Conservation (phyloP, 2,888 invertebrate genomes). For the Zaprionus obscuricornis region DNA sequence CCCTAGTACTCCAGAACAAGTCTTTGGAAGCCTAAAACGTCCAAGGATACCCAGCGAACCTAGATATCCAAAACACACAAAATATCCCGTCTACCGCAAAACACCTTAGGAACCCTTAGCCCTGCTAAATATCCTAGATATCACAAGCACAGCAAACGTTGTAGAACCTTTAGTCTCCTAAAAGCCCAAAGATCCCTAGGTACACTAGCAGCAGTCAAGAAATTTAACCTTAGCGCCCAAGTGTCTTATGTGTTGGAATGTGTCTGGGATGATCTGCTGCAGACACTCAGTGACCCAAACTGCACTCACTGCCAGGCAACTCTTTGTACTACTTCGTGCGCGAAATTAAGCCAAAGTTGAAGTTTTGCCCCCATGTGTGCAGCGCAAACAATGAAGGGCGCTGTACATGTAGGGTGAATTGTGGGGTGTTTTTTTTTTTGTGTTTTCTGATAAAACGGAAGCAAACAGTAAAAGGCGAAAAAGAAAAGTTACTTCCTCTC, state of each 20-base stretch:
- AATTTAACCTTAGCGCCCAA: conserved; percentile 76
- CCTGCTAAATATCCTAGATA: too few relatives aligned
- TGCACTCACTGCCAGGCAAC: neutral
- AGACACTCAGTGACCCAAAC: conserved; percentile 30
- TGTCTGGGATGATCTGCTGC: conserved; percentile 51
- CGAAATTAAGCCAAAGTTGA: conserved; percentile 76
- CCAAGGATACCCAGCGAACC: too few relatives aligned
- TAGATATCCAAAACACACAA: too few relatives aligned
- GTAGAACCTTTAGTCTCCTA: neutral
- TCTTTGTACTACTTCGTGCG: conserved; percentile 66
- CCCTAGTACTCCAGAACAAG: too few relatives aligned
- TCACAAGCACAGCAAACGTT: neutral
- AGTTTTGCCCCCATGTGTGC: conserved; percentile 39
- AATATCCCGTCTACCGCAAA: too few relatives aligned
- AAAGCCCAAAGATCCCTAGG: too few relatives aligned
- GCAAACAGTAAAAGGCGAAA: conserved; percentile 59
- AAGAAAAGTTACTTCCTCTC: conserved; percentile 69
- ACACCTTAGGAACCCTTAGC: too few relatives aligned
- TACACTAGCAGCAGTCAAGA: conserved; percentile 21
- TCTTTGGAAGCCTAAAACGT: too few relatives aligned
- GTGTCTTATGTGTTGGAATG: conserved; percentile 75
- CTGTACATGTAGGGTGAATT: neutral
- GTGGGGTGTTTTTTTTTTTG: too few relatives aligned
- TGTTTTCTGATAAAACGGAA: conserved; percentile 61
- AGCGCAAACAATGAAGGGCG: conserved; percentile 1